These are phyloP conservation scores for Crossoptilon crossoptilon DNA, from an alignment of 2,797 vertebrate genomes.

Conservation along the genomic window DNA sequence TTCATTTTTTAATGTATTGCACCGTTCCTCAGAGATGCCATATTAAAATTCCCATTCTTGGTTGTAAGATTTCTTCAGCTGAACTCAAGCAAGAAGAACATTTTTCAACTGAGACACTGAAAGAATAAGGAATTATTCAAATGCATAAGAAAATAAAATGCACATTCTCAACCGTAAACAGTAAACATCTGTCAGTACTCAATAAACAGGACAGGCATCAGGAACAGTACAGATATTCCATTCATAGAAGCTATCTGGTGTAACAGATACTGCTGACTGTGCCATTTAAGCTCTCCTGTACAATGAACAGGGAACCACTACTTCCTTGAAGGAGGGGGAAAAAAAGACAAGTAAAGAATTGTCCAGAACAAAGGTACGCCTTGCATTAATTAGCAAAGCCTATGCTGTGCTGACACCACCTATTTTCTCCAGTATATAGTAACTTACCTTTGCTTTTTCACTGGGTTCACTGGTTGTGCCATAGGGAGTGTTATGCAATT, in stretches of 20 bases:
- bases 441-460: conserved; percentile 97
- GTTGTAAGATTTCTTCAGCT: background rate
- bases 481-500: conserved; percentile 95
- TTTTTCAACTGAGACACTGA: background rate
- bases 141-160: background rate
- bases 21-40: background rate
- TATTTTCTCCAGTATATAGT: background rate
- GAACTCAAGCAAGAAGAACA: conserved; percentile 4
- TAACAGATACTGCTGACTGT: background rate
- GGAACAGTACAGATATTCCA: background rate
- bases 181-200: background rate
- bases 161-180: background rate
- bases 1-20: background rate
- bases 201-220: background rate
- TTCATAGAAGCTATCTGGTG: background rate
- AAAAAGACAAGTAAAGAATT: background rate
- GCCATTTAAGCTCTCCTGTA: background rate
- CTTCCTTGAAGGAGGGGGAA: background rate
- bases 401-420: background rate
- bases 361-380: background rate
- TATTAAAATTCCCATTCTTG: background rate
- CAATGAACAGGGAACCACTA: background rate
- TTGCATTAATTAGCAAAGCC: background rate
- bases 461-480: conserved; percentile 95
- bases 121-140: background rate